These are phyloP conservation scores for Sebastes goodei DNA, from an alignment of 2,797 vertebrate species.

Conservation along the genomic window DNA sequence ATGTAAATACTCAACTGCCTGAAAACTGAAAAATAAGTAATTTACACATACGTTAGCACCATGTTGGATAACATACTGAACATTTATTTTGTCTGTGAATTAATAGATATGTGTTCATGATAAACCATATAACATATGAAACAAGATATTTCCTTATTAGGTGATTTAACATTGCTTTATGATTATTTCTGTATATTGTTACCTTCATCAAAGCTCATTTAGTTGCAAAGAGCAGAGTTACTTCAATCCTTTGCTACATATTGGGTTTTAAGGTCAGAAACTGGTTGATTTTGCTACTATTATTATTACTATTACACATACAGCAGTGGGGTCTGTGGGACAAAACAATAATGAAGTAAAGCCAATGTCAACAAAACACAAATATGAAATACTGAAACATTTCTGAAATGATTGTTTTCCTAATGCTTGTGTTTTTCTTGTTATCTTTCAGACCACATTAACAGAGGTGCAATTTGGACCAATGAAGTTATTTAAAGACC, in stretches of 20 bases:
- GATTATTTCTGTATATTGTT: neutral
- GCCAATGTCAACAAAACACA: neutral
- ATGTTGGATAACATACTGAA: neutral
- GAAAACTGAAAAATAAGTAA: neutral
- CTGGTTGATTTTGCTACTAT: neutral
- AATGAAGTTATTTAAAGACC: conserved; percentile 97
- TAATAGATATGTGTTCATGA: neutral
- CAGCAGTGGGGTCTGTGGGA: neutral
- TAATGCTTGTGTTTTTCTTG: conserved; percentile 61
- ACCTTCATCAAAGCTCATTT: neutral
- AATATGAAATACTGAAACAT: neutral
- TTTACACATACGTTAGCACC: neutral
- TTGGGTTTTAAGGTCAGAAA: neutral
- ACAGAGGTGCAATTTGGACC: conserved; percentile 97
- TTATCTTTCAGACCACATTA: conserved; percentile 87
- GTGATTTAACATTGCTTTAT: neutral
- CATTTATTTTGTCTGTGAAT: neutral
- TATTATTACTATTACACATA: neutral
- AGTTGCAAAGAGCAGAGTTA: too few relatives aligned
- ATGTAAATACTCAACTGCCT: neutral
- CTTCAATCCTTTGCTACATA: neutral
- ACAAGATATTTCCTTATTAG: neutral
- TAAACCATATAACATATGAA: neutral
- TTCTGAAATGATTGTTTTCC: conserved; percentile 1
- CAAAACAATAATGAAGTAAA: neutral